These are phyloP conservation scores for Oxystoma pomonae DNA, from an alignment of 2,888 invertebrate genomes.

Conservation along the genomic window DNA sequence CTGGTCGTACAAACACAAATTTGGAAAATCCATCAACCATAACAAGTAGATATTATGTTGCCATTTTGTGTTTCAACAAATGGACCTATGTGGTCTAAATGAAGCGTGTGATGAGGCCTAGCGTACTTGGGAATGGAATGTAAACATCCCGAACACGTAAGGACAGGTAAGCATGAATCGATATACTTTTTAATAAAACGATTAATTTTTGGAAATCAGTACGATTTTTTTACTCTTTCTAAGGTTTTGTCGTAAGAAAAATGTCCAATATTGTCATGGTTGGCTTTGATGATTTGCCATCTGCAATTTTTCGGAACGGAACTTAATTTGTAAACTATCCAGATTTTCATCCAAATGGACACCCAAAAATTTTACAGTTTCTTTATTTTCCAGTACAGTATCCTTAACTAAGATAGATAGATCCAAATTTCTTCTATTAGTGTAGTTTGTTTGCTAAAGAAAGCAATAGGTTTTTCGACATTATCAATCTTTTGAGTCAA, in stretches of 20 bases:
- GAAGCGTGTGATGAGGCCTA: slow-evolving; percentile 16
- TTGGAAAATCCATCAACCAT: slow-evolving; percentile 42
- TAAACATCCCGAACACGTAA: slow-evolving; percentile 18
- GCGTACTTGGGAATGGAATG: slow-evolving; percentile 22
- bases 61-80: slow-evolving; percentile 36
- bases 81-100: slow-evolving; percentile 44
- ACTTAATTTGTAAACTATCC: no score
- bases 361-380: no score
- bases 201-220: slow-evolving; percentile 16
- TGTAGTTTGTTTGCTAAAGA: slow-evolving; percentile 22
- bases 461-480: slow-evolving; percentile 17
- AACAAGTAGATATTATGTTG: slow-evolving; percentile 37
- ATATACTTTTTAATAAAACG: slow-evolving; percentile 17
- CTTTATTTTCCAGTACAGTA: no score
- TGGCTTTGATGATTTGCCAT: slow-evolving; percentile 27
- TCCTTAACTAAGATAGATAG: no score
- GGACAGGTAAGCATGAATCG: slow-evolving; percentile 14
- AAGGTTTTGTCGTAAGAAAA: slow-evolving; percentile 31
- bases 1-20: slow-evolving; percentile 36
- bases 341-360: no score
- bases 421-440: no score
- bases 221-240: slow-evolving; percentile 12
- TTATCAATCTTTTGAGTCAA: slow-evolving; percentile 17
- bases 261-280: slow-evolving; percentile 32
- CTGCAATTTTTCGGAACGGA: slow-evolving; percentile 28